Conservation (phyloP, 2,113 vertebrate genomes). For the Coturnix japonica region DNA sequence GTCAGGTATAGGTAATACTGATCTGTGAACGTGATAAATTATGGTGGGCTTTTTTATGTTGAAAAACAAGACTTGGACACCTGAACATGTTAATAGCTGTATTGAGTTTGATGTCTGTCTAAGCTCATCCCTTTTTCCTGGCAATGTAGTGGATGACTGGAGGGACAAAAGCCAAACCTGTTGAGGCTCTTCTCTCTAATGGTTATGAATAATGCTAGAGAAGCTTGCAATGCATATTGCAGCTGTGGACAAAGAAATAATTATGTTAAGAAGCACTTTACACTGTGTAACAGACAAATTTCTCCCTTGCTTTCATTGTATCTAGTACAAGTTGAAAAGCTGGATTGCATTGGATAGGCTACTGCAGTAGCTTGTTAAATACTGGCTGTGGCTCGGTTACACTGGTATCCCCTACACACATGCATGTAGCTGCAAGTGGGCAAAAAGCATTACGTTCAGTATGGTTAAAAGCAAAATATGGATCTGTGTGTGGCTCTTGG, state of each 20-base stretch:
- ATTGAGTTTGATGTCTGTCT: neutral
- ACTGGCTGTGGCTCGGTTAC: rapidly evolving
- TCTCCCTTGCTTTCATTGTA: neutral
- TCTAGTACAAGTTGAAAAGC: rapidly evolving
- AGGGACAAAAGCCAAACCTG: neutral
- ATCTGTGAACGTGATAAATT: neutral
- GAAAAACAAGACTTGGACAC: neutral
- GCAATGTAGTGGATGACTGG: neutral
- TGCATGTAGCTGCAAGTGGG: neutral
- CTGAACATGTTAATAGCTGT: neutral
- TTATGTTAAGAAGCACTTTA: neutral
- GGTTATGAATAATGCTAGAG: neutral
- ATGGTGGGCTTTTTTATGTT: neutral
- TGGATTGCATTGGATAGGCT: rapidly evolving
- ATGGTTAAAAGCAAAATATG: neutral
- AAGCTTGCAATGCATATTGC: neutral
- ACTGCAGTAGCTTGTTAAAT: neutral
- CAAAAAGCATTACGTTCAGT: rapidly evolving
- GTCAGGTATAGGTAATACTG: neutral
- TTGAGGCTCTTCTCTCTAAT: neutral
- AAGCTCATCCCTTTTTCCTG: neutral
- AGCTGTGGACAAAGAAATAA: neutral
- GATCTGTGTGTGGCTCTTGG: neutral
- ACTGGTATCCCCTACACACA: rapidly evolving
- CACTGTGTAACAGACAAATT: rapidly evolving